Conservation (phyloP, 2,888 invertebrate species). For the Choristoneura rosaceana region DNA sequence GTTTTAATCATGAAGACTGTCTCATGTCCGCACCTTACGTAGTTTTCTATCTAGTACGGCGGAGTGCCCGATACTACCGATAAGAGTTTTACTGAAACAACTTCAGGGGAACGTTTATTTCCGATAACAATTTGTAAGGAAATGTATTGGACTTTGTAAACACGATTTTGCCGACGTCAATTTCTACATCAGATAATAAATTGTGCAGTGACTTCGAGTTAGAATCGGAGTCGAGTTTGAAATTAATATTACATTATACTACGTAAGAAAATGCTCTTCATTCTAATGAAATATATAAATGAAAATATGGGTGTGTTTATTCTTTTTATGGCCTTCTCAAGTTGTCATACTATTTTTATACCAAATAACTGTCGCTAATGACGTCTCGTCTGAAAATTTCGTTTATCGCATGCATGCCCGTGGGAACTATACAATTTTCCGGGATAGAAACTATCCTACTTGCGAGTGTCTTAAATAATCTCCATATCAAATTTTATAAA, state of each 20-base stretch:
- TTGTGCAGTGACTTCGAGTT: slow-evolving; percentile 24
- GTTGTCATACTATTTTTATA: no score
- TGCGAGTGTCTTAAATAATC: no score
- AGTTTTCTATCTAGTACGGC: slow-evolving; percentile 47
- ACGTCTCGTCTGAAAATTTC: no score
- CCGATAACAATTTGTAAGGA: slow-evolving; percentile 73
- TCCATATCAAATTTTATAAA: no score
- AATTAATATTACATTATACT: not conserved
- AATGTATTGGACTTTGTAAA: slow-evolving; percentile 56
- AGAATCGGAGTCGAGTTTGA: not conserved
- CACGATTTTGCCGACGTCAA: slow-evolving; percentile 46
- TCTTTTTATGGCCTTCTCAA: no score
- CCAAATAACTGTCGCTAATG: no score
- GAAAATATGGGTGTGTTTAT: no score
- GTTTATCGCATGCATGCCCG: no score
- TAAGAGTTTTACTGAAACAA: slow-evolving; percentile 70
- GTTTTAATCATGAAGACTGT: not conserved
- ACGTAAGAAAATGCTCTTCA: no score
- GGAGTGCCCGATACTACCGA: slow-evolving; percentile 64
- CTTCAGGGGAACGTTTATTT: slow-evolving; percentile 65
- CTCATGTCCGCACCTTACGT: slow-evolving; percentile 45
- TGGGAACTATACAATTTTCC: no score
- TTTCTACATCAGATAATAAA: slow-evolving; percentile 33
- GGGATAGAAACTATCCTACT: no score
- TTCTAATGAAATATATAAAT: no score